A percentile compares a stretch with the other conserved stretches of the same genome.
These are phyloP conservation scores for Tympanuchus pallidicinctus DNA, from an alignment of 2,113 vertebrate species.

Conservation along the genomic window DNA sequence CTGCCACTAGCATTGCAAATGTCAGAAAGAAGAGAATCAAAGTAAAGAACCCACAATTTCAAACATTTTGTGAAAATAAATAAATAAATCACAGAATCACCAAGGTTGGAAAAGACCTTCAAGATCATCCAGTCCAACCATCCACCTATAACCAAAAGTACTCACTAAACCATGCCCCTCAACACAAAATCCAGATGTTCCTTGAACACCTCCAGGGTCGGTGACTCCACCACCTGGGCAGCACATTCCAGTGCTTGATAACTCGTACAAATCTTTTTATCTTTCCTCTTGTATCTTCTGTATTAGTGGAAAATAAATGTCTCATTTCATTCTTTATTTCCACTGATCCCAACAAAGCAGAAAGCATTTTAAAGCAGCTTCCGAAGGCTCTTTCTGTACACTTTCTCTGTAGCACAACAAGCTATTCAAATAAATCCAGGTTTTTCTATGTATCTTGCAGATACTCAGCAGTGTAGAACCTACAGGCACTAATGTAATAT, in stretches of 20 bases:
- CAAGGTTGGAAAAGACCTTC: too few species aligned
- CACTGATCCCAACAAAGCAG: accelerated
- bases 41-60: not conserved
- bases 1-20: not conserved
- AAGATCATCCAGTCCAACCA: too few species aligned
- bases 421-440: not conserved
- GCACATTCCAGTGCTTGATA: too few species aligned
- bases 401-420: not conserved
- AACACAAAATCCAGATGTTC: too few species aligned
- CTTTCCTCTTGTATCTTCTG: not conserved
- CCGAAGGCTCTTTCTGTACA: not conserved
- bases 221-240: too few species aligned
- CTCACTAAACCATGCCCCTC: too few species aligned
- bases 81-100: not conserved
- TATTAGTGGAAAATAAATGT: not conserved
- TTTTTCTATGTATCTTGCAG: not conserved
- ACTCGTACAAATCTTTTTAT: not conserved
- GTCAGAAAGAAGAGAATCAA: not conserved
- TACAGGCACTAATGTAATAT: not conserved
- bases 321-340: not conserved
- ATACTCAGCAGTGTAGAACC: not conserved
- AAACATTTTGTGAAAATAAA: not conserved
- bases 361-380: not conserved
- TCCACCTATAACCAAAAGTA: too few species aligned
- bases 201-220: too few species aligned